Conservation (phyloP, 2,113 vertebrate genomes). For the Prietella phreatophila region DNA sequence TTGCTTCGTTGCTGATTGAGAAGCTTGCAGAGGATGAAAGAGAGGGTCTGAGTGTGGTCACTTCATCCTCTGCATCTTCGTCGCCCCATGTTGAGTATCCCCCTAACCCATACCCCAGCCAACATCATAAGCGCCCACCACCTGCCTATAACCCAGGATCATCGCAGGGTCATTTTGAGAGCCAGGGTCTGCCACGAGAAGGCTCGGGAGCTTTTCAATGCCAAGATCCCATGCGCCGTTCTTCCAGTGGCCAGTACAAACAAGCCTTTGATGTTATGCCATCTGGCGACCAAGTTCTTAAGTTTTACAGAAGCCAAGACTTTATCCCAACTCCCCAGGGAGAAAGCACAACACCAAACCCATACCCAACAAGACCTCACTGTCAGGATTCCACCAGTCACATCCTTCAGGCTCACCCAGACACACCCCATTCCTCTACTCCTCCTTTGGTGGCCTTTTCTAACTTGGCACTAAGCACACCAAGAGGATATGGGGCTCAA, state of each 20-base stretch:
- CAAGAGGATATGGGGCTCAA: constrained; percentile 49
- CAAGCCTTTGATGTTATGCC: constrained; percentile 66
- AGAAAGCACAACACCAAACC: constrained; percentile 49
- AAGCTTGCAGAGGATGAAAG: constrained; percentile 58
- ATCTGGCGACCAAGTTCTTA: constrained; percentile 60
- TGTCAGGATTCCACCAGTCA: constrained; percentile 50
- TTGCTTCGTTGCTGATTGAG: constrained; percentile 58
- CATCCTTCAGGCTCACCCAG: constrained; percentile 44
- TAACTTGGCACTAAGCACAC: constrained; percentile 49
- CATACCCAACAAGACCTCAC: constrained; percentile 50
- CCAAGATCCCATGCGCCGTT: constrained; percentile 55
- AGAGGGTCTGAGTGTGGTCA: constrained; percentile 35
- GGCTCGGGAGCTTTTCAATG: constrained; percentile 47
- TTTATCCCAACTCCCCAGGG: constrained; percentile 45
- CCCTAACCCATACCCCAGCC: constrained; percentile 59
- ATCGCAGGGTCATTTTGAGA: constrained; percentile 38
- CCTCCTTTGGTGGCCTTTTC: constrained; percentile 51
- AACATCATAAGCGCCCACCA: constrained; percentile 63
- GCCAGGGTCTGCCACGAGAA: constrained; percentile 21
- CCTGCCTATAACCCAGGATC: constrained; percentile 59
- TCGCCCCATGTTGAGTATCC: constrained; percentile 51
- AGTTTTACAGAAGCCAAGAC: constrained; percentile 60
- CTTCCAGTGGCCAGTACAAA: constrained; percentile 60
- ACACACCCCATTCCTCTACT: constrained; percentile 41
- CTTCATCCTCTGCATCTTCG: constrained; percentile 47